Evolutionary conservation across 2,888 invertebrate species (phyloP), one percentile per base, ranked within the genome.

Genomic region (Odontothrips loti): DNA sequence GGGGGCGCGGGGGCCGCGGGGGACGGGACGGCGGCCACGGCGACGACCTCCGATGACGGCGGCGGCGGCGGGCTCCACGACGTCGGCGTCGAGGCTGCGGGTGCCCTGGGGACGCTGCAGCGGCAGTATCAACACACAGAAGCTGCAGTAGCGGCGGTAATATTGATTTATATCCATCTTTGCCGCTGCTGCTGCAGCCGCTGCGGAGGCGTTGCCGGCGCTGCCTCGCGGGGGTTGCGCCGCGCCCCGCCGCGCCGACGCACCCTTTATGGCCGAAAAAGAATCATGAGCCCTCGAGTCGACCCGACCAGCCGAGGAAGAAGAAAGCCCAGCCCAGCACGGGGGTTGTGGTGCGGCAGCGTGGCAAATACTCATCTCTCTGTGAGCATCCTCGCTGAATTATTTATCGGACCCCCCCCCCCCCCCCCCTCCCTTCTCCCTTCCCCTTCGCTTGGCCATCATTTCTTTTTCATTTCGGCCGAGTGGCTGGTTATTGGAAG

Each of bases 351-450:
- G 68, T 27, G 12, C 23, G 68, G 68, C 23, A 75, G 68, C 68
- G 68, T 75, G 68, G 23, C 68, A 75, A 75, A 75, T 75, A 75
- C 68, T 75, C 68, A 75, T 75, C 68, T 75, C 27, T 75, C 68
- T 27, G 12, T 58, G 20, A 43, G 58, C 58, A 43, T 2, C 34
- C 58, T 10, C 27, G 23, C 23, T 75, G 68, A 75, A 75, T 75
- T 75, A 75, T 75, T 75, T 75, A 75, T 75, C 68, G 27, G 23
- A 27, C 23, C 23, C 68, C 20, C 58, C 58, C 34, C 34, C 34
- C 34, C 34, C 34, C 34, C 34, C 34, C 34, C 34, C 34, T 6
- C 6, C 34, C 34, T 6, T 43, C 34, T 43, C 34, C 34, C 34
- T 4, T 6, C 34, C 34, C 34, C 34, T 43, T 6, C 34, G 34